These are phyloP conservation scores for Erpornis zantholeuca DNA, from an alignment of 2,113 vertebrate species.

Conservation along the genomic window DNA sequence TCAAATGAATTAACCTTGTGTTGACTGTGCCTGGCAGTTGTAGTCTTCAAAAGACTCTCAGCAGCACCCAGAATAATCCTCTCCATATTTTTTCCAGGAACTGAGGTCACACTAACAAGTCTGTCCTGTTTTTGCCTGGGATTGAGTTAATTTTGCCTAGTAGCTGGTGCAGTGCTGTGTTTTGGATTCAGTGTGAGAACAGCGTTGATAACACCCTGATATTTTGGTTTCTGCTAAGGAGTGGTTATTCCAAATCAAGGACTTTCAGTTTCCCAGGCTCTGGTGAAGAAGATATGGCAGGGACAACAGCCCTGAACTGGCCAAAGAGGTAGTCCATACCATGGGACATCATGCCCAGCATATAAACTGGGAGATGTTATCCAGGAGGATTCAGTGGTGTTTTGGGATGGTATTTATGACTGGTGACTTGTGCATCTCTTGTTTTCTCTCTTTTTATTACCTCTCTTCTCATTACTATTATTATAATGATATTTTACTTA, in stretches of 20 bases:
- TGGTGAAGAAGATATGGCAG: neutral
- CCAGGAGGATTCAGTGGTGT: neutral
- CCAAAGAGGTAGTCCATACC: neutral
- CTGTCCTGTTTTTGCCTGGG: neutral
- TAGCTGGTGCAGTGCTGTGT: neutral
- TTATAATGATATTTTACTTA: neutral
- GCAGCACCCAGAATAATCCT: neutral
- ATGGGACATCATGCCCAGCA: accelerated
- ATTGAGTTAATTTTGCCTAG: neutral
- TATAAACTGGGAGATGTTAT: neutral
- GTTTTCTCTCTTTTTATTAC: neutral
- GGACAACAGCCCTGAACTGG: neutral
- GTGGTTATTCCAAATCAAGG: neutral
- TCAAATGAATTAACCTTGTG: accelerated
- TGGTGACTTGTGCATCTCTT: neutral
- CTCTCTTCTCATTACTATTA: neutral
- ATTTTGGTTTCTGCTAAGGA: neutral
- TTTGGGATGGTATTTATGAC: neutral
- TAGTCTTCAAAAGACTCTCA: neutral
- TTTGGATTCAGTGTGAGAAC: neutral
- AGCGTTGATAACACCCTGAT: neutral
- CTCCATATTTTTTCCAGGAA: neutral
- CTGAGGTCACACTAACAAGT: neutral
- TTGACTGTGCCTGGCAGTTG: neutral
- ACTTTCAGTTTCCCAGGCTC: neutral